A percentile compares a stretch with the other conserved stretches of the same genome.
Evolutionary conservation across 2,113 vertebrate species (phyloP).

Genomic region (Equus przewalskii): DNA sequence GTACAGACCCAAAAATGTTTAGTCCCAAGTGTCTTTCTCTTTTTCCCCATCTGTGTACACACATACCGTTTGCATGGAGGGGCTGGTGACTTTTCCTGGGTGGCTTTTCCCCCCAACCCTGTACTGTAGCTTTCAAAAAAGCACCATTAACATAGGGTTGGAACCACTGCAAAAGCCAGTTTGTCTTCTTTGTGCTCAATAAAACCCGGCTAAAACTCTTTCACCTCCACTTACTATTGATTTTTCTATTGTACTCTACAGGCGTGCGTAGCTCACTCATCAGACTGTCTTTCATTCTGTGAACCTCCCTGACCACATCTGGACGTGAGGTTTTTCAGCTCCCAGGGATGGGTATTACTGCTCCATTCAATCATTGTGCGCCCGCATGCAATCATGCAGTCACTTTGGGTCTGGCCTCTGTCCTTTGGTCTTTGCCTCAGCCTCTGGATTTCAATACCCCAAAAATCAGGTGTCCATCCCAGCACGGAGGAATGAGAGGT

Average conservation of each 20-base stretch:
- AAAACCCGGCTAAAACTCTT: constrained; percentile 5
- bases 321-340: constrained; percentile 5
- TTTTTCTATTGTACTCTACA: not conserved
- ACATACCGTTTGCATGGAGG: rapidly evolving
- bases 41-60: not conserved
- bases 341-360: not conserved
- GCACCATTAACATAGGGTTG: not conserved
- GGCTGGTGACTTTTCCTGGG: not conserved
- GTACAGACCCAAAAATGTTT: not conserved
- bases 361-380: not conserved
- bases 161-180: not conserved
- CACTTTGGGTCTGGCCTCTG: not conserved
- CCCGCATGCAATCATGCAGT: not conserved
- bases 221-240: constrained; percentile 59
- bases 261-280: constrained; percentile 14
- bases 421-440: constrained; percentile 27
- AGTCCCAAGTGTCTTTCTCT: not conserved
- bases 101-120: not conserved
- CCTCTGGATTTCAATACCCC: not conserved
- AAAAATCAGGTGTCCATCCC: not conserved
- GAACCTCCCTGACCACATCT: constrained; percentile 57
- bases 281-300: not conserved
- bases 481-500: not conserved
- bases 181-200: constrained; percentile 36
- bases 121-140: not conserved